A percentile compares a stretch with the other conserved stretches of the same genome.
Evolutionary conservation across 2,797 vertebrate species (phyloP).

Genomic region (Streptopelia turtur): DNA sequence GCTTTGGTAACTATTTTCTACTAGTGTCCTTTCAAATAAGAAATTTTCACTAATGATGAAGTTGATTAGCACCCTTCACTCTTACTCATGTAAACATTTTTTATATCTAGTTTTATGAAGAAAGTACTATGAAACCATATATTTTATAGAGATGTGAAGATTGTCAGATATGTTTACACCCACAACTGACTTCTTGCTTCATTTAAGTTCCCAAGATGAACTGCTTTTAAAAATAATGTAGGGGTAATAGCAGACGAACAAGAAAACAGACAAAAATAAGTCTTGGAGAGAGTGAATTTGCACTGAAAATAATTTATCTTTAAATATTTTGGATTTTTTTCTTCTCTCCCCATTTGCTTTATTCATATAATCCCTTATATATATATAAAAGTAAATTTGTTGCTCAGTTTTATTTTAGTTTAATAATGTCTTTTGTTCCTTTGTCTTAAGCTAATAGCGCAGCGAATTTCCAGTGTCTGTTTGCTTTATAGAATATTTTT

Average conservation of each 20-base stretch:
- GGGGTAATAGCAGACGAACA: not conserved
- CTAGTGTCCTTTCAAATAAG: not conserved
- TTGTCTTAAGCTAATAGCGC: not conserved
- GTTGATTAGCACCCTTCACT: not conserved
- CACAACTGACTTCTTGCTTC: not conserved
- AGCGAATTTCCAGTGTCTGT: not conserved
- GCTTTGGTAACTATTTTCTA: not conserved
- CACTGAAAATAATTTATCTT: not conserved
- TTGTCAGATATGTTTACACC: not conserved
- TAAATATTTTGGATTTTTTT: not conserved
- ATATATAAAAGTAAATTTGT: not conserved
- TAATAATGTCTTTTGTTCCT: not conserved
- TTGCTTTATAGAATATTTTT: slow-evolving; percentile 32
- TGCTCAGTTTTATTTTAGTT: not conserved
- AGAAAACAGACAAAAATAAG: not conserved
- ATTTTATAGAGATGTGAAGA: not conserved
- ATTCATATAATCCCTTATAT: not conserved
- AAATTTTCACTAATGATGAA: not conserved
- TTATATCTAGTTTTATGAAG: not conserved
- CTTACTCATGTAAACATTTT: not conserved
- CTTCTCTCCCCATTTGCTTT: not conserved
- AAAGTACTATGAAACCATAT: not conserved
- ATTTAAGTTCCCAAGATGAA: not conserved
- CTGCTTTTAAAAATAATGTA: not conserved
- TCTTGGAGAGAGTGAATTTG: not conserved